Conservation (phyloP, 2,888 invertebrate species). For the Neoscelio sp. region DNA sequence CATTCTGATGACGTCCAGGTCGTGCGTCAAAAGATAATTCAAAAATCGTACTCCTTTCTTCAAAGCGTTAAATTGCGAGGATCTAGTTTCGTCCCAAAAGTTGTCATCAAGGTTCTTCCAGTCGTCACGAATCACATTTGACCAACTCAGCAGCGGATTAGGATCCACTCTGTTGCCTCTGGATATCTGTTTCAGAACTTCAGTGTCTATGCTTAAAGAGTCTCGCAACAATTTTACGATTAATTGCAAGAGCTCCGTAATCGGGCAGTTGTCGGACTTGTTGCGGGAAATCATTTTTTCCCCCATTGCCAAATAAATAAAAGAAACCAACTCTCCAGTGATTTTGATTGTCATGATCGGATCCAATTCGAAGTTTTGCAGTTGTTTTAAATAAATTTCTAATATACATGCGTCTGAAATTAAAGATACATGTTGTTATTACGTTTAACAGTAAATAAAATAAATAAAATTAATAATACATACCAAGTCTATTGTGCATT, state of each 20-base stretch:
- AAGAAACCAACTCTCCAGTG: conserved; percentile 73
- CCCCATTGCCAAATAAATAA: conserved; percentile 73
- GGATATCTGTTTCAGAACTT: conserved; percentile 58
- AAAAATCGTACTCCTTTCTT: conserved; percentile 78
- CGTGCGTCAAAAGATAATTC: conserved; percentile 76
- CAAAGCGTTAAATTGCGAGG: conserved; percentile 72
- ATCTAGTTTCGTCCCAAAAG: conserved; percentile 72
- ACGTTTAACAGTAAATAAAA: too few relatives aligned
- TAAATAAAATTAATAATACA: conserved; percentile 10
- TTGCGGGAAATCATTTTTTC: conserved; percentile 71
- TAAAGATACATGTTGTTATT: too few relatives aligned
- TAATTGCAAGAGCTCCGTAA: conserved; percentile 48
- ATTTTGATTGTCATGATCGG: conserved; percentile 74
- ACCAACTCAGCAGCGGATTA: conserved; percentile 18
- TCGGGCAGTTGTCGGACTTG: conserved; percentile 8
- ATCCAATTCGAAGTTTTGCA: conserved; percentile 76
- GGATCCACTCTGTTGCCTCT: conserved; percentile 16
- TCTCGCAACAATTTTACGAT: conserved; percentile 74
- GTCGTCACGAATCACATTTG: conserved; percentile 52
- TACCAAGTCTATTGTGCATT: too few relatives aligned
- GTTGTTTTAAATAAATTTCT: conserved; percentile 77
- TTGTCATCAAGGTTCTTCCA: conserved; percentile 61
- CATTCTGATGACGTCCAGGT: conserved; percentile 76
- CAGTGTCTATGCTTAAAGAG: conserved; percentile 74
- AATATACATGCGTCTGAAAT: conserved; percentile 78